phyloP scores from a whole-genome alignment of 1,140 invertebrate genomes.

The Helicoverpa armigera region DNA sequence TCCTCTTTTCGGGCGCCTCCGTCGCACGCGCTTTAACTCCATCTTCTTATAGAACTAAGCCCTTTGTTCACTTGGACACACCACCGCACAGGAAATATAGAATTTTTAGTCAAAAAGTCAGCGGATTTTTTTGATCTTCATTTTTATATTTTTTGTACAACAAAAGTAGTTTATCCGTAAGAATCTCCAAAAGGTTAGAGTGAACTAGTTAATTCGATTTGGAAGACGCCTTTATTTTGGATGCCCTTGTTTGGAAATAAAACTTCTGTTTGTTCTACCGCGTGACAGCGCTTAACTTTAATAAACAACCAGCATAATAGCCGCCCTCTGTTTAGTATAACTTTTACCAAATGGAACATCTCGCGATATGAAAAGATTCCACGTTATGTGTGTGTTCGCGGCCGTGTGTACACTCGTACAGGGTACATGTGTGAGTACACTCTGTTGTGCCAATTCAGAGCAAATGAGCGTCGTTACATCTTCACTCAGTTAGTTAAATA shows the following conservation, averaged over 20 bases:
- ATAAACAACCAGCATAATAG: background rate
- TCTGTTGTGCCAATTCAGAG: no score
- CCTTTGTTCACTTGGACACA: background rate
- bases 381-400: background rate
- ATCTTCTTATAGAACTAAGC: background rate
- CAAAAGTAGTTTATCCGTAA: no score
- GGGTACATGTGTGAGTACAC: no score
- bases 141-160: no score
- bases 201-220: no score
- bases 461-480: no score
- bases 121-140: no score
- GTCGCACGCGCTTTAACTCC: background rate
- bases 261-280: background rate
- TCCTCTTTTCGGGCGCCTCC: background rate
- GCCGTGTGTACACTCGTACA: no score
- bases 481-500: no score
- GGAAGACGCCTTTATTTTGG: no score
- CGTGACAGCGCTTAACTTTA: background rate
- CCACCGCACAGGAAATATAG: background rate
- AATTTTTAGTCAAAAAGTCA: background rate
- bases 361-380: conserved; percentile 6
- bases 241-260: background rate
- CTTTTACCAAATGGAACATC: background rate
- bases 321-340: background rate
- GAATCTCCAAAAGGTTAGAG: no score